A percentile compares a stretch with the other conserved stretches of the same genome.
Conservation (phyloP, 2,113 vertebrate species). For the Calypte anna region DNA sequence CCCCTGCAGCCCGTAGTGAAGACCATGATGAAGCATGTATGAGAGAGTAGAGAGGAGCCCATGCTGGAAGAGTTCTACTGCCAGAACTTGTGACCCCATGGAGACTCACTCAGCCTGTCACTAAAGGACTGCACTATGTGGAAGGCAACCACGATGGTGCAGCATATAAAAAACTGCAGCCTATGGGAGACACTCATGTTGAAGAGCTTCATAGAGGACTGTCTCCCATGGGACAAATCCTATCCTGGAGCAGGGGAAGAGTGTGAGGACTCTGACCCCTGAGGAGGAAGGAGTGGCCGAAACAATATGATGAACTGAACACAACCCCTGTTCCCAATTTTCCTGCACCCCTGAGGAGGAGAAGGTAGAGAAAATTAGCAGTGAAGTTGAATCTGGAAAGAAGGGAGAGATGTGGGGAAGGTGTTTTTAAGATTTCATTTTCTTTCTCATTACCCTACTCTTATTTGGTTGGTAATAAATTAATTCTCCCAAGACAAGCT, state of each 20-base stretch:
- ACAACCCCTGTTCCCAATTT: too few relatives aligned
- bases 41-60: too few relatives aligned
- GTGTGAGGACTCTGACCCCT: not conserved
- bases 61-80: not conserved
- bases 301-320: not conserved
- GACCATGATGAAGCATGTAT: not conserved
- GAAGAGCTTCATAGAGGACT: not conserved
- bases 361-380: not conserved
- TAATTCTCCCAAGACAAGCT: not conserved
- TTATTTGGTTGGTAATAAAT: not conserved
- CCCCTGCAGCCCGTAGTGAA: not conserved
- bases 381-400: too few relatives aligned
- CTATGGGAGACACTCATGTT: not conserved
- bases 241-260: too few relatives aligned
- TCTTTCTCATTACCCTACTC: not conserved
- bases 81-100: not conserved
- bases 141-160: rapidly evolving
- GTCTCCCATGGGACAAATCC: too few relatives aligned
- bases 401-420: too few relatives aligned
- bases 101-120: too few relatives aligned
- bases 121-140: too few relatives aligned
- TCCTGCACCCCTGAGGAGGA: not conserved
- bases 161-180: not conserved
- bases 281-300: not conserved
- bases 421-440: too few relatives aligned